A percentile compares a stretch with the other conserved stretches of the same genome.
phyloP scores from a whole-genome alignment of 2,888 invertebrate genomes.

The Rhagium mordax region DNA sequence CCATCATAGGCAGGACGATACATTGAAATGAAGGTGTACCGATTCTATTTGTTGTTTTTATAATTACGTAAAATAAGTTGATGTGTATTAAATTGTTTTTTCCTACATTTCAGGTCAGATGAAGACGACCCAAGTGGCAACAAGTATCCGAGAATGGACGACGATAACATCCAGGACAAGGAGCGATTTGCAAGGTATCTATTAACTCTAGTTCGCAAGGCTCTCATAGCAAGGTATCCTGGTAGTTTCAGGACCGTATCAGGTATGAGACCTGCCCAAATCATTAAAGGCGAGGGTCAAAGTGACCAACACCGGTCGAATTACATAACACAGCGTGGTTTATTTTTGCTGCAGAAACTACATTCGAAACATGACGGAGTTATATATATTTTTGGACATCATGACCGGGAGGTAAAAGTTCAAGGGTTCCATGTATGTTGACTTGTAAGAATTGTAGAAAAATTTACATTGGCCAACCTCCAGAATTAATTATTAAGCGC shows the following conservation, averaged over 20 bases:
- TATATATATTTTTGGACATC: no score
- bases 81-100: no score
- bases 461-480: no score
- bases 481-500: no score
- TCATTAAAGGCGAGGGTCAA: neutral
- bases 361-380: no score
- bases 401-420: no score
- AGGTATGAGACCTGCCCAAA: neutral
- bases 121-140: constrained; percentile 89
- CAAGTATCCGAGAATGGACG: constrained; percentile 87
- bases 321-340: neutral
- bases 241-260: neutral
- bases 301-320: neutral
- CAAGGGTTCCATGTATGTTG: no score
- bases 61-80: no score
- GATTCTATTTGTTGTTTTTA: no score
- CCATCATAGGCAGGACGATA: no score
- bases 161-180: constrained; percentile 97
- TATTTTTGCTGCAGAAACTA: neutral
- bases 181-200: constrained; percentile 95
- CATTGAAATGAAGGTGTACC: no score
- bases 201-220: constrained; percentile 58
- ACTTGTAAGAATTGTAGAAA: no score
- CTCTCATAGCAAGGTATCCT: constrained; percentile 32
- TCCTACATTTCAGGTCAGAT: constrained; percentile 78